Evolutionary conservation across 2,113 vertebrate genomes (phyloP).

Genomic region (Tetrax tetrax): DNA sequence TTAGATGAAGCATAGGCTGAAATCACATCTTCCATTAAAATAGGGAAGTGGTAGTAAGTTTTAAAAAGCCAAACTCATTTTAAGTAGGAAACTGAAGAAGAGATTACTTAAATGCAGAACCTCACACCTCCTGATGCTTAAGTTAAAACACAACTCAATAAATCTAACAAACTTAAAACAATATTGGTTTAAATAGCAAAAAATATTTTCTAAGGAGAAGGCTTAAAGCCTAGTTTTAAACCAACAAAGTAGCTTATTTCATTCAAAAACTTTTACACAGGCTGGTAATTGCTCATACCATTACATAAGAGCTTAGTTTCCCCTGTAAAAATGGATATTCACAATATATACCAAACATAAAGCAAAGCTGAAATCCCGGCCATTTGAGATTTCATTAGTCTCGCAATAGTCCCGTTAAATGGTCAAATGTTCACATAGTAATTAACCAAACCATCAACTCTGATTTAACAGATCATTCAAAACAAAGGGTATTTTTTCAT

Average conservation of each 20-base stretch:
- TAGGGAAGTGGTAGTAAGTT: slow-evolving; percentile 49
- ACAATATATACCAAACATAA: not conserved
- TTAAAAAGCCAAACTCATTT: slow-evolving; percentile 50
- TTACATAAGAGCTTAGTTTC: not conserved
- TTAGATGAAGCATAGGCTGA: slow-evolving; percentile 73
- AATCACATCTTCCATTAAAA: slow-evolving; percentile 65
- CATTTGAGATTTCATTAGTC: slow-evolving; percentile 3
- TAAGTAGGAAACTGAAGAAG: not conserved
- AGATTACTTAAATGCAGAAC: not conserved
- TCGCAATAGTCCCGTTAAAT: slow-evolving; percentile 51
- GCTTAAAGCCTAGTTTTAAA: not conserved
- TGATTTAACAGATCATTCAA: slow-evolving; percentile 66
- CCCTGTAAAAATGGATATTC: not conserved
- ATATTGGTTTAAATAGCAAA: not conserved
- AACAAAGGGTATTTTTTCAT: slow-evolving; percentile 51
- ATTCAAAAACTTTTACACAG: not conserved
- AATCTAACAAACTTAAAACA: not conserved
- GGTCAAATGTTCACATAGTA: slow-evolving; percentile 53
- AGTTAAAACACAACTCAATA: not conserved
- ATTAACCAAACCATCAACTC: slow-evolving; percentile 66
- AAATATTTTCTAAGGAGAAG: not conserved
- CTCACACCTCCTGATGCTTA: not conserved
- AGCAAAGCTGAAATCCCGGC: not conserved
- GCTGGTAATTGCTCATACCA: not conserved
- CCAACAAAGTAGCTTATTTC: not conserved